Base-by-base conservation (phyloP, 2,797 vertebrate genomes). In the Semotilus atromaculatus region DNA sequence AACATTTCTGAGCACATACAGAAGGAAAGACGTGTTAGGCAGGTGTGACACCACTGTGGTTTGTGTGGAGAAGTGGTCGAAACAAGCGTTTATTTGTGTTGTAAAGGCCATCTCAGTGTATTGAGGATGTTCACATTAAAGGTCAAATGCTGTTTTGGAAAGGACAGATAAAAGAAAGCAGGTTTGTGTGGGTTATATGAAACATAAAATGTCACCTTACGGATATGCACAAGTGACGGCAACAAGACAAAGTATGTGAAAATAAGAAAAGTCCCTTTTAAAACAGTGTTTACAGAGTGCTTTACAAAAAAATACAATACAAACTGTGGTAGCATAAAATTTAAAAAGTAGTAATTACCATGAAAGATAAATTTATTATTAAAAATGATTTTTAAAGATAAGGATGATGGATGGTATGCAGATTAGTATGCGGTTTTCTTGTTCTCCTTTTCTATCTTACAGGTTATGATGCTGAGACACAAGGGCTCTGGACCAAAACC, bases 101-200 rank as follows among this genome's bases (percentile, higher is more conserved):
- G 76, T 14, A 31, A 13, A 60, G 38, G n/a, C 10, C 18, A 0
- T 21, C 26, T 43, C 16, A 64, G 16, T 2, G 36, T 43, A 38
- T 38, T 77, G 14, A n/a, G 36, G 16, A 10, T 29, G 23, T 29
- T 11, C 75, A 26, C 55, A 29, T 45, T 23, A 23, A 45, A 79
- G 19, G 26, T 31, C 26, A 79, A 66, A 79, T 10, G 74, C 19
- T 51, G 45, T 74, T 74, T 79, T 78, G 3, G 1, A 19, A 62
- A 26, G 55, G 26, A 31, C 38, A 64, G 26, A 45, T 40, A 64
- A 45, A 45, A 40, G 55, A 40, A 40, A 26, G 74, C 5, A 40
- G 53, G n/a, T 40, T 60, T 60, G 74, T 26, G 36, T 77, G 53
- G 53, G 74, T n/a, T 77, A 16, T 76, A 16, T n/a, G 73, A 36